Base-by-base conservation (phyloP, 2,113 vertebrate genomes). In the Mesitornis unicolor region DNA sequence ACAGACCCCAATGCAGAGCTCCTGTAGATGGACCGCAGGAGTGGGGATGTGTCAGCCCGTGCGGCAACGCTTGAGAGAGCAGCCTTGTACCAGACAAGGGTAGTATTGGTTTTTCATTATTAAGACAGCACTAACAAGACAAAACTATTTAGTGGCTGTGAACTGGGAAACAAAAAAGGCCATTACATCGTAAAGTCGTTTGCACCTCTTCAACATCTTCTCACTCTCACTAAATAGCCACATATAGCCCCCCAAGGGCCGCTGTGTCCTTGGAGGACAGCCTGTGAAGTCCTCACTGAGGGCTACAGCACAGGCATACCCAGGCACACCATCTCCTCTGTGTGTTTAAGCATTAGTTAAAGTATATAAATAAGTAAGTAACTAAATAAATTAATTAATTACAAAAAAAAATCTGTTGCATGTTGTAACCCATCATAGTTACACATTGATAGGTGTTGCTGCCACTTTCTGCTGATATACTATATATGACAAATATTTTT, bases 171-270 rank as follows among this genome's bases (percentile, higher is more conserved):
- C 16, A 57, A 54, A 68, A 48, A 45, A 56, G 59, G 31, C n/a
- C 2, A 0, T 42, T 24, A 7, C 4, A 2, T 48, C 28, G 42
- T 10, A 9, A 53, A 45, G 22, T 1, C n/a, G n/a, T n/a, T n/a
- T n/a, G 6, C 0, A 5, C 6, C 54, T 48, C 81, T 57, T 51
- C 80, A n/a, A 35, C 64, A 17, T 29, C 54, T 50, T 50, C n/a
- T 26, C 20, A 7, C 18, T 50, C 33, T 40, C 53, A 29, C 5
- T 6, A 18, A n/a, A 31, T 1, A 20, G 64, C 14, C 28, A 24
- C 13, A 0, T 1, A 14, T 0, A n/a, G n/a, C n/a, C n/a, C n/a
- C n/a, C n/a, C n/a, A n/a, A n/a, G 2, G 13, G 38, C 43, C 25
- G 50, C 35, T 16, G 16, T 13, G 43, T 9, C 54, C 59, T 17